Evolutionary conservation across 92 coral and sea anemone species (phyloP).

Genomic region (Pocillopora meandrina): DNA sequence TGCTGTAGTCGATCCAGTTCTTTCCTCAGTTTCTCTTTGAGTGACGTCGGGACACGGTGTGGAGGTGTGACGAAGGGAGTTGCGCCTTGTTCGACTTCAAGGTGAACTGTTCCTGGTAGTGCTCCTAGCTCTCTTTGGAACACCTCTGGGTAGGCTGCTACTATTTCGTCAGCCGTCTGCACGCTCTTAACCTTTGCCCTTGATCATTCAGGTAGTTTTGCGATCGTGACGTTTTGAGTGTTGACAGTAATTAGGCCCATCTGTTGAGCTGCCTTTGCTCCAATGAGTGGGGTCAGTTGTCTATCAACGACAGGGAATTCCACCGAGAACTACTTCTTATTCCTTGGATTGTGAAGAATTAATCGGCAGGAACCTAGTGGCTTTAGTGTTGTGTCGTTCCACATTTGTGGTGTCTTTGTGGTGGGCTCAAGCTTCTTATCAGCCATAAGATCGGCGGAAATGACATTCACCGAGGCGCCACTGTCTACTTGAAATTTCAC

Average conservation of each 20-base stretch:
- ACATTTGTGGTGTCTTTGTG: slow-evolving; percentile 1
- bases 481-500: slow-evolving; percentile 31
- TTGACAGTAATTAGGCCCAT: slow-evolving; percentile 32
- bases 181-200: background rate
- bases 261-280: slow-evolving; percentile 38
- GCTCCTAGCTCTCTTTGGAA: too few relatives aligned
- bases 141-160: too few relatives aligned
- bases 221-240: slow-evolving; percentile 24
- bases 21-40: slow-evolving; percentile 17
- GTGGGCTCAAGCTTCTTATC: background rate
- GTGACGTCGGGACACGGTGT: slow-evolving; percentile 35
- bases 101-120: too few relatives aligned
- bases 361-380: slow-evolving; percentile 9
- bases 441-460: slow-evolving; percentile 1
- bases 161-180: too few relatives aligned
- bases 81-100: background rate
- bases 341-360: slow-evolving; percentile 31
- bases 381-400: background rate
- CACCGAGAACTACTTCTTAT: slow-evolving; percentile 34
- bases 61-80: slow-evolving; percentile 28
- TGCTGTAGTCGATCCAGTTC: slow-evolving; percentile 38
- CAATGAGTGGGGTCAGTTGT: slow-evolving; percentile 2
- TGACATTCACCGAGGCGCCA: slow-evolving; percentile 27
- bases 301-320: slow-evolving; percentile 31
- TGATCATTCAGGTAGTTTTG: background rate